A percentile compares a stretch with the other conserved stretches of the same genome.
Evolutionary conservation across 2,113 vertebrate genomes (phyloP).

Genomic region (Cebus imitator): DNA sequence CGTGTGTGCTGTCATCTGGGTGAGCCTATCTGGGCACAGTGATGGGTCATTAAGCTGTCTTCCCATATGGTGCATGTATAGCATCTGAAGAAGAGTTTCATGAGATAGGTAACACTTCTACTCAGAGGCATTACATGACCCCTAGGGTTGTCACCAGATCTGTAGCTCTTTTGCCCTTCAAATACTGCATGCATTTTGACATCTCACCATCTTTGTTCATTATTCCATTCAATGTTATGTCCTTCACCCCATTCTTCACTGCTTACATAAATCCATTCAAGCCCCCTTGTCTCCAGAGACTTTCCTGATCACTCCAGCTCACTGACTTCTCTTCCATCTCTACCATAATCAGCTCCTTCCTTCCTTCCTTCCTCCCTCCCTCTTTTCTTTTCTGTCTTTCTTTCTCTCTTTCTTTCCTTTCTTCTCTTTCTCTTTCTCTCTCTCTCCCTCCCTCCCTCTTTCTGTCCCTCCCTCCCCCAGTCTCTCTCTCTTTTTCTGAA

Average conservation of each 20-base stretch:
- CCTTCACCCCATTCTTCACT: background rate
- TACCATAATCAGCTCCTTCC: background rate
- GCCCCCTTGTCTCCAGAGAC: background rate
- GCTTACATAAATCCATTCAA: background rate
- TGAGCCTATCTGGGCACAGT: background rate
- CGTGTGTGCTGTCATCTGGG: slow-evolving; percentile 24
- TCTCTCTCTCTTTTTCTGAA: no score
- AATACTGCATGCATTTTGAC: background rate
- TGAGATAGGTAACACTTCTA: background rate
- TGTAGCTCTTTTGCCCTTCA: background rate
- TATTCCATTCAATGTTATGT: background rate
- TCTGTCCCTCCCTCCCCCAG: no score
- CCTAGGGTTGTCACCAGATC: background rate
- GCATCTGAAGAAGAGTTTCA: background rate
- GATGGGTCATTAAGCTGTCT: slow-evolving; percentile 12
- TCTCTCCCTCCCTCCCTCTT: no score
- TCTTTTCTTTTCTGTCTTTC: no score
- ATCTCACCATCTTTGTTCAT: background rate
- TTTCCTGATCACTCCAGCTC: background rate
- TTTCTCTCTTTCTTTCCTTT: no score
- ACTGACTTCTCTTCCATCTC: background rate
- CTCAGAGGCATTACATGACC: background rate
- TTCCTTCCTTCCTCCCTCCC: no score
- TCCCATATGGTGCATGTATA: background rate
- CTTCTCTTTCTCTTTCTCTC: no score